phyloP scores from a whole-genome alignment of 2,113 vertebrate species.

The Zingel zingel region DNA sequence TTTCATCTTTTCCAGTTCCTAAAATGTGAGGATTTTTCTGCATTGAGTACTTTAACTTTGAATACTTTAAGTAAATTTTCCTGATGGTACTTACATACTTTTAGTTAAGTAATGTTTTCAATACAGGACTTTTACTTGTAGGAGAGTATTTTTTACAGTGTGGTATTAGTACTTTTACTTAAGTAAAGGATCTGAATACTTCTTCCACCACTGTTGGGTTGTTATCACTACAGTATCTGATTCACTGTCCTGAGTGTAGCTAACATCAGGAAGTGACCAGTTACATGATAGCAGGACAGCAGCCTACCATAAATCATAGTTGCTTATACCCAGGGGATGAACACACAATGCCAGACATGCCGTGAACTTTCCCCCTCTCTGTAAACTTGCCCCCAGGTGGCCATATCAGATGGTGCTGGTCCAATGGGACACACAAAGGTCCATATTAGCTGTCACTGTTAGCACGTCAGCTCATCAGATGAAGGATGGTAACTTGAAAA shows the following conservation, averaged over 20 bases:
- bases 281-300: constrained; percentile 53
- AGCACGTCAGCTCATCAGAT: constrained; percentile 55
- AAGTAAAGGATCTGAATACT: no score
- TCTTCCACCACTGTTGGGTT: no score
- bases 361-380: constrained; percentile 58
- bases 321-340: constrained; percentile 43
- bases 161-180: no score
- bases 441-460: constrained; percentile 61
- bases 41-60: no score
- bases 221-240: not conserved
- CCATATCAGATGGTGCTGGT: constrained; percentile 74
- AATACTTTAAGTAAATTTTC: no score
- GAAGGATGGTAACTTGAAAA: constrained; percentile 73
- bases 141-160: no score
- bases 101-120: no score
- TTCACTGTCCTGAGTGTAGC: constrained; percentile 11
- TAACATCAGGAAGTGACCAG: constrained; percentile 55
- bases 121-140: no score
- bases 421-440: constrained; percentile 63
- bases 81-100: no score
- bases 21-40: no score
- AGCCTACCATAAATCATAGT: constrained; percentile 63
- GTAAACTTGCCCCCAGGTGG: constrained; percentile 71
- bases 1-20: no score
- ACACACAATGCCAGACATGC: constrained; percentile 61